Evolutionary conservation across 2,797 vertebrate genomes (phyloP), one percentile per base, ranked within the genome.

Genomic region (Loriculus beryllinus): DNA sequence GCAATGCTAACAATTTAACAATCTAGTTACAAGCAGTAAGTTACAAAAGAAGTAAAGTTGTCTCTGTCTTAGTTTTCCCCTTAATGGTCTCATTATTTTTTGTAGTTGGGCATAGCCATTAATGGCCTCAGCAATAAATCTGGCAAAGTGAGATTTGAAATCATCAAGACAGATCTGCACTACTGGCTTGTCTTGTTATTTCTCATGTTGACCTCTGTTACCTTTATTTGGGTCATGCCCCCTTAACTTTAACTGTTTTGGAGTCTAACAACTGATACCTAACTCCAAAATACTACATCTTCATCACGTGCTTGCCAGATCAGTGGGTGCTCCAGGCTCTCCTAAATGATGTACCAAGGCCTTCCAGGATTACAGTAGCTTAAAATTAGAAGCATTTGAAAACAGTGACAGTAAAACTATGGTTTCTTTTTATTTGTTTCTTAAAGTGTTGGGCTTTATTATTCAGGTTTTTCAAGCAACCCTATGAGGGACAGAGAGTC

Each of bases 41-140:
- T 77, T 96, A 92, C 51, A 84, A 74, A 94, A 90, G 62, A 92
- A 96, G 93, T 76, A 25, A 94, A 92, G 62, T 82, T 93, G 81
- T 88, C 91, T 95, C 93, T 92, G 70, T 89, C 82, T 95, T 94
- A 94, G 95, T 96, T 91, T 97, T 86, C 82, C 75, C 56, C 89
- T 97, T 97, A 97, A 96, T 96, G 96, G 91, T 97, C 90, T 97
- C 96, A 90, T 96, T 96, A 96, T 67, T 86, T 97, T 97, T 96
- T 97, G 94, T 93, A 92, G 94, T 49, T 94, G 93, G 94, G 67
- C 86, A 92, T 54, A 92, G 92, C 74, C 96, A 91, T 95, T 97
- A 97, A 97, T 95, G 93, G 93, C 86, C 90, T 96, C 89, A 86
- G 88, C 92, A 94, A 93, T 97, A 97, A 97, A 97, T 95, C 93